These are phyloP conservation scores for Orchesellides sinensis DNA, from an alignment of 2,888 invertebrate species.

Conservation along the genomic window DNA sequence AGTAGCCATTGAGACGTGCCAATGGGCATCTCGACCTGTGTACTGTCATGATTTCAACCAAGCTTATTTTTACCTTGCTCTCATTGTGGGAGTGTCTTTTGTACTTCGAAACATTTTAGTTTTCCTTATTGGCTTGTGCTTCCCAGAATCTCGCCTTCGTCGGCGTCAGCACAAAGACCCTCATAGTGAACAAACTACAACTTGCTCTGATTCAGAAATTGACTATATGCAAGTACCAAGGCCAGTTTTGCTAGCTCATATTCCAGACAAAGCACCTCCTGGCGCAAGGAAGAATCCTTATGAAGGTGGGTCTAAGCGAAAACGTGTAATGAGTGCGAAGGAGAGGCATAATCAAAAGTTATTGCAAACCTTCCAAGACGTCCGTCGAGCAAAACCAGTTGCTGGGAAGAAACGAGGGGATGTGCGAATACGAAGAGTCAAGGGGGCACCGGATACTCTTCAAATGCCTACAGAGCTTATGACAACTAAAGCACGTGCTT, in stretches of 20 bases:
- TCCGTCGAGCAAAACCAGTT: constrained; percentile 4
- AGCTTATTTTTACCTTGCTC: neutral
- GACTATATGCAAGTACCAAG: constrained; percentile 38
- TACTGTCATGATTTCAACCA: constrained; percentile 22
- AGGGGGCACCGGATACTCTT: constrained; percentile 18
- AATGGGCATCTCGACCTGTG: neutral
- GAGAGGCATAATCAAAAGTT: constrained; percentile 19
- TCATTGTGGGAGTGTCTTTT: constrained; percentile 13
- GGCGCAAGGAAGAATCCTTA: neutral
- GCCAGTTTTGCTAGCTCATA: constrained; percentile 9
- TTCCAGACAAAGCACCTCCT: constrained; percentile 7
- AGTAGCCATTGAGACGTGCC: neutral
- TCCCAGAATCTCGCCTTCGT: constrained; percentile 22
- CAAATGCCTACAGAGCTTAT: constrained; percentile 40
- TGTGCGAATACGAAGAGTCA: constrained; percentile 7
- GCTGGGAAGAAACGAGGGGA: constrained; percentile 10
- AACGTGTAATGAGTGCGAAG: constrained; percentile 13
- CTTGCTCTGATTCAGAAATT: constrained; percentile 40
- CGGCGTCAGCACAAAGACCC: neutral
- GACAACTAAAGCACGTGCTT: constrained; percentile 36
- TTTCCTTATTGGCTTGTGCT: constrained; percentile 45
- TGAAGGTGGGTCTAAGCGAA: neutral
- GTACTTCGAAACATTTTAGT: constrained; percentile 18
- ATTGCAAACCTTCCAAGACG: neutral
- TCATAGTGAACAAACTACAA: neutral